Evolutionary conservation across 2,888 invertebrate species (phyloP).

Genomic region (Phortica magna): DNA sequence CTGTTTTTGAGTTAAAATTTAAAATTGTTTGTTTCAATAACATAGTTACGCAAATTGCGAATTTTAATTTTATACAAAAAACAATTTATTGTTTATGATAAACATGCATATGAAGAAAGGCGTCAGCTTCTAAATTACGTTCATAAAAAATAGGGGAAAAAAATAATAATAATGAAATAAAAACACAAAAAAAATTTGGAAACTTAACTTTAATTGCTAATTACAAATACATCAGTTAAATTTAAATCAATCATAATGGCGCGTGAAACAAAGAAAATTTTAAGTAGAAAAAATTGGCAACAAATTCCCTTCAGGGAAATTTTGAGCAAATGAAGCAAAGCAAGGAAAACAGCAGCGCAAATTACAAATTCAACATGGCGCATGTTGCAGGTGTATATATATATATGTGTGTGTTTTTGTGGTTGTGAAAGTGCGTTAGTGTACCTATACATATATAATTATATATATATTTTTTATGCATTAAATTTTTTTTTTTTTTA

Average conservation of each 20-base stretch:
- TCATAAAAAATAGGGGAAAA: neutral
- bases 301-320: neutral
- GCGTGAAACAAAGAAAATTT: too few relatives aligned
- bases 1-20: constrained; percentile 57
- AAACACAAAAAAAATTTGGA: neutral
- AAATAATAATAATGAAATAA: neutral
- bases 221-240: constrained; percentile 15
- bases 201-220: neutral
- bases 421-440: too few relatives aligned
- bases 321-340: neutral
- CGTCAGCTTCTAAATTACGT: neutral
- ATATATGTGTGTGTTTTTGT: too few relatives aligned
- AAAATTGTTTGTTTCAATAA: neutral
- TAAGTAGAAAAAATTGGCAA: too few relatives aligned
- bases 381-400: too few relatives aligned
- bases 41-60: constrained; percentile 60
- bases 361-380: too few relatives aligned
- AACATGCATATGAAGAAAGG: neutral
- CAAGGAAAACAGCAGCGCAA: neutral
- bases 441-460: too few relatives aligned
- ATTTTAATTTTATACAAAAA: constrained; percentile 31
- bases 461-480: too few relatives aligned
- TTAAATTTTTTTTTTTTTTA: neutral
- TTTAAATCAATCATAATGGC: neutral
- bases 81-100: constrained; percentile 44